Conservation (phyloP, 2,113 vertebrate genomes). For the Hiodon alosoides region DNA sequence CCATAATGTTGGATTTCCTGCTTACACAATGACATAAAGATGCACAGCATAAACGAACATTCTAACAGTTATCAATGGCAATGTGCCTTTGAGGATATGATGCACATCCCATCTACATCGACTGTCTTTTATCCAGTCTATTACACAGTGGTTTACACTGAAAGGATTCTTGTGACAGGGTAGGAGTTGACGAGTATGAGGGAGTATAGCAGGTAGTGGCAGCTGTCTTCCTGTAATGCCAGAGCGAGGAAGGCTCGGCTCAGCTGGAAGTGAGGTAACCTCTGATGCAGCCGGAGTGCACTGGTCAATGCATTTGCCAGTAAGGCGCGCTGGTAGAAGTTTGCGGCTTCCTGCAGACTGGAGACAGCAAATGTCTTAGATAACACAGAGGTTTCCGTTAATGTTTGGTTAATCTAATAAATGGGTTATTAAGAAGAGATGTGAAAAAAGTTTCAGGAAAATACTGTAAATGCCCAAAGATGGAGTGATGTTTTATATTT, state of each 20-base stretch:
- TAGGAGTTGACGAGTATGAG: conserved; percentile 98
- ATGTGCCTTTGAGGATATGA: no score
- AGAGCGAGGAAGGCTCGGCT: conserved; percentile 88
- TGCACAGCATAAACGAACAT: no score
- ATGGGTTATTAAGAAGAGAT: no score
- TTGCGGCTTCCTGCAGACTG: conserved; percentile 88
- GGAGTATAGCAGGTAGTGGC: conserved; percentile 94
- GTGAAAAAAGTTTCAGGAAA: no score
- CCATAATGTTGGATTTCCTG: no score
- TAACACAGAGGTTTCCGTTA: conserved; percentile 48
- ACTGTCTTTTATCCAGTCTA: no score
- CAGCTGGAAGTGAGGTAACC: conserved; percentile 88
- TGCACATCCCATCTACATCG: no score
- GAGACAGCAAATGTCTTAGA: conserved; percentile 13
- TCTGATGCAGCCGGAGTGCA: conserved; percentile 88
- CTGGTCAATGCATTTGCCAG: conserved; percentile 95
- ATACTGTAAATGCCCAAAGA: no score
- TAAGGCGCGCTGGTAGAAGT: conserved; percentile 95
- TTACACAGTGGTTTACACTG: no score
- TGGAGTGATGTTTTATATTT: no score
- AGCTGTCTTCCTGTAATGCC: conserved; percentile 93
- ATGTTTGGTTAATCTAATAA: background rate
- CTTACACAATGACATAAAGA: no score
- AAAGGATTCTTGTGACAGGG: conserved; percentile 96
- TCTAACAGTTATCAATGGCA: no score